These are phyloP conservation scores for Turritopsis dohrnii DNA, from an alignment of 30 jellyfish, hydroid and myxozoan genomes.

Conservation along the genomic window DNA sequence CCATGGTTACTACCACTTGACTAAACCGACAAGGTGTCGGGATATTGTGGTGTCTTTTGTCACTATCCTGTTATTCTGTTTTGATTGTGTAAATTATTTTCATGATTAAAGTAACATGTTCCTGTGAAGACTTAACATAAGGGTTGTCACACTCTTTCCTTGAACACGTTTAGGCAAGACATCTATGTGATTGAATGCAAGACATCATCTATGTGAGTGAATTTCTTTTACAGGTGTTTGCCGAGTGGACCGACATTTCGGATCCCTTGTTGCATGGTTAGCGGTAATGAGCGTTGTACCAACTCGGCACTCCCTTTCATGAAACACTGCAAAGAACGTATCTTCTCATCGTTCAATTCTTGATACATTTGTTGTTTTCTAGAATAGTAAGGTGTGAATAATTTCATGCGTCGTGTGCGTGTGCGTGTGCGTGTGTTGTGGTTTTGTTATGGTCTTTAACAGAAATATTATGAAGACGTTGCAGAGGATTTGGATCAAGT, in stretches of 20 bases:
- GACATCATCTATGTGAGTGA: neutral
- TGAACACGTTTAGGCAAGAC: neutral
- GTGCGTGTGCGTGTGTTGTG: no score
- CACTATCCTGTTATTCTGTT: neutral
- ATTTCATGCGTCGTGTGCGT: no score
- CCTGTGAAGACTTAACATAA: no score
- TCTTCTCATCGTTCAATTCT: no score
- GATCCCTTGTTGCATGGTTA: slow-evolving; percentile 30
- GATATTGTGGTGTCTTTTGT: no score
- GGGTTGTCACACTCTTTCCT: neutral
- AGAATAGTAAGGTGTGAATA: no score
- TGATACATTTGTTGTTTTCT: no score
- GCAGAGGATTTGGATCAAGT: neutral
- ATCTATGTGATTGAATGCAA: neutral
- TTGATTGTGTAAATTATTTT: no score
- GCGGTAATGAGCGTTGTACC: slow-evolving; percentile 19
- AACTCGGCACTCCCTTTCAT: slow-evolving; percentile 24
- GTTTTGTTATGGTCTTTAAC: slow-evolving; percentile 22
- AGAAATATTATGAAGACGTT: neutral
- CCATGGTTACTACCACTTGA: no score
- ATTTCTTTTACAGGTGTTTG: neutral
- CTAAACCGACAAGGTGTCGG: no score
- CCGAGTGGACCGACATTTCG: neutral
- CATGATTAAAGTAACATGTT: no score
- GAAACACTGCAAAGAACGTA: slow-evolving; percentile 23